A percentile compares a stretch with the other conserved stretches of the same genome.
These are phyloP conservation scores for Arremon aurantiirostris DNA, from an alignment of 2,797 vertebrate species.

Conservation along the genomic window DNA sequence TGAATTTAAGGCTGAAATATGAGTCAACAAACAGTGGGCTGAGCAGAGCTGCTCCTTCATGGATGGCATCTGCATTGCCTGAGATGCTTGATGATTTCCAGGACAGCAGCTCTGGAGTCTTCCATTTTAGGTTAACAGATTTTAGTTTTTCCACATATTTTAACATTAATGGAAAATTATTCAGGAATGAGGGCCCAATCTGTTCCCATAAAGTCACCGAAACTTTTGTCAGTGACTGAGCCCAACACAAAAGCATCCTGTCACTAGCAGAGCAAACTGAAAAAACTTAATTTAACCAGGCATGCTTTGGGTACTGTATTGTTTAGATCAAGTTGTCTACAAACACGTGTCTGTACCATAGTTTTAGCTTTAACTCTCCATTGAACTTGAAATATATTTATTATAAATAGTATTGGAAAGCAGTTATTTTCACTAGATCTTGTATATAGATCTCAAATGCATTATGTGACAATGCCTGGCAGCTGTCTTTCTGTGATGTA, in stretches of 20 bases:
- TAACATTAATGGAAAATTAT: background rate
- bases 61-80: background rate
- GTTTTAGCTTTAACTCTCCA: background rate
- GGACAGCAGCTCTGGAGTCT: background rate
- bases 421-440: background rate
- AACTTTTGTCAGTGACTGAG: background rate
- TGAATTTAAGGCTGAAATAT: background rate
- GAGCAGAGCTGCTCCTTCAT: background rate
- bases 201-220: background rate
- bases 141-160: background rate
- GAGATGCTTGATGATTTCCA: background rate
- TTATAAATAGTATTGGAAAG: background rate
- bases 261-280: background rate
- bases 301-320: background rate
- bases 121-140: background rate
- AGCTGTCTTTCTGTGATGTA: background rate
- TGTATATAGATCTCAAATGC: background rate
- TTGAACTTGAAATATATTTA: background rate
- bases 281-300: background rate
- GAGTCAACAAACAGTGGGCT: background rate
- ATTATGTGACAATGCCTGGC: background rate
- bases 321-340: background rate
- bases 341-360: background rate
- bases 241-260: background rate
- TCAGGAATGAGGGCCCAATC: background rate